Evolutionary conservation across 2,888 invertebrate genomes (phyloP), one percentile per base, ranked within the genome.

Genomic region (Xestia ashworthii): DNA sequence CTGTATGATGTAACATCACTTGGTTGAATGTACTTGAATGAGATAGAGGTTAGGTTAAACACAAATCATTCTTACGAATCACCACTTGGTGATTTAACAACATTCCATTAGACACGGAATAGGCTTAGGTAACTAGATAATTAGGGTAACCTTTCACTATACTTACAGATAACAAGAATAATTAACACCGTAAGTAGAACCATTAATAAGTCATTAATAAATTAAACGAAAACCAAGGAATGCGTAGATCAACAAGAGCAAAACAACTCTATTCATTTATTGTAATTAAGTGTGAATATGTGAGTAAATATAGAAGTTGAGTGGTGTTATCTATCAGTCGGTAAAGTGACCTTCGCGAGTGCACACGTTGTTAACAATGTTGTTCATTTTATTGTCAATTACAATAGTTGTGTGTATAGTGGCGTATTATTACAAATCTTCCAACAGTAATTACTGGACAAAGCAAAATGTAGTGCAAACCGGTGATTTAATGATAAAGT

Each of bases 371-470:
- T 25, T n/a, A 22, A 84, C 41, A 74, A 88, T 88, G 88, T 79
- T 85, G 62, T 72, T 77, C 6, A 48, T 82, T 48, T 38, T 83
- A 71, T 76, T 88, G 19, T 82, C 71, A 69, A 80, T 74, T 70
- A 89, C 91, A 71, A 82, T 69, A 71, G 44, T 82, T 1, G 88
- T 92, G 38, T 89, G 87, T 76, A 50, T 87, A 55, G 64, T 89
- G 66, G 65, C 92, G 67, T 48, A 88, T 14, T 60, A 71, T 87
- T 25, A 32, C 83, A 55, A 78, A 78, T 38, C 78, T 75, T 38
- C 77, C 53, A 62, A 90, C 78, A 83, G 87, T 87, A 87, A 92
- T 83, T 95, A 95, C 76, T 95, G 95, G 95, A 90, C 88, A 62
- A 93, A 93, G 53, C 89, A 89, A 55, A 92, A 93, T 77, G 82